A percentile compares a stretch with the other conserved stretches of the same genome.
These are phyloP conservation scores for Drosophila nigricruria DNA, from an alignment of 2,888 invertebrate species.

Conservation along the genomic window DNA sequence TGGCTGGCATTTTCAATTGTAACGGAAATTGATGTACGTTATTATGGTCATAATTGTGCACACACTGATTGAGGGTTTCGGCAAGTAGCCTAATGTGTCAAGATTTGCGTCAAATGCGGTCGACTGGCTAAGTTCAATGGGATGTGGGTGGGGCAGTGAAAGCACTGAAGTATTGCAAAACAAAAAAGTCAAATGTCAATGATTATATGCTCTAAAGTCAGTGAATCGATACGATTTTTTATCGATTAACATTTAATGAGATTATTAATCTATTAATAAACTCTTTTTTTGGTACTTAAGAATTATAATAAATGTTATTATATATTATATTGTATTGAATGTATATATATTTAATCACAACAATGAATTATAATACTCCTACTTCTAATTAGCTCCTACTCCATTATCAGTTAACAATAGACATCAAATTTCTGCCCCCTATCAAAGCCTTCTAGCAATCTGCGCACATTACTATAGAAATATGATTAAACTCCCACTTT, in stretches of 20 bases:
- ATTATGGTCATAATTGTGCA: slow-evolving; percentile 33
- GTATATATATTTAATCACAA: too few species aligned
- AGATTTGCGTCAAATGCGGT: slow-evolving; percentile 15
- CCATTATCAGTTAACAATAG: too few species aligned
- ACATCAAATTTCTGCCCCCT: background rate
- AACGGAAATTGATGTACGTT: slow-evolving; percentile 51
- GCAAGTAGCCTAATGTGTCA: slow-evolving; percentile 17
- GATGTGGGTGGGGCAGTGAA: background rate
- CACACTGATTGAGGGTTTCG: slow-evolving; percentile 17
- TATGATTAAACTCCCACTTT: background rate
- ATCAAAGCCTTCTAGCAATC: background rate
- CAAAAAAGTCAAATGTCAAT: background rate
- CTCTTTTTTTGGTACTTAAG: too few species aligned
- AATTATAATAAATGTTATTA: too few species aligned
- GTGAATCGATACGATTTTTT: background rate
- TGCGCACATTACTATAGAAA: background rate
- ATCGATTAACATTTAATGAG: background rate
- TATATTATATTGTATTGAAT: too few species aligned
- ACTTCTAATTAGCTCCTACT: too few species aligned
- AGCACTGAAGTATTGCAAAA: background rate
- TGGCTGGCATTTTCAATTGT: slow-evolving; percentile 43
- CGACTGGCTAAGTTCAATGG: background rate
- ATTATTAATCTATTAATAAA: too few species aligned
- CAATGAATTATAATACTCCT: too few species aligned
- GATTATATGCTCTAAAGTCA: background rate